Base-by-base conservation (phyloP, 2,797 vertebrate genomes). In the Chaunax sp. region DNA sequence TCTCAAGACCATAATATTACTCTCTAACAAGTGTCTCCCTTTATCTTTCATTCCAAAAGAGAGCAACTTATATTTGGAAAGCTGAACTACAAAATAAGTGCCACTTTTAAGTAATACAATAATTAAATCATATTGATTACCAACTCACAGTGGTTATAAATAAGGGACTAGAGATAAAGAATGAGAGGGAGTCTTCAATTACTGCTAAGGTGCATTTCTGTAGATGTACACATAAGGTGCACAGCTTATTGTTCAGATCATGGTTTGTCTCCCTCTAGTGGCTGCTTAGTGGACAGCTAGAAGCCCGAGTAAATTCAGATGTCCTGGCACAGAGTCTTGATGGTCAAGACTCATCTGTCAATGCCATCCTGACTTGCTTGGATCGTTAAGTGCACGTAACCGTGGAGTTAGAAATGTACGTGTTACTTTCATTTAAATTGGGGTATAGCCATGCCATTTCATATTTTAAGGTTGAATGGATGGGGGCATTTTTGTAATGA, bases 251-350 rank as follows among this genome's bases (percentile, higher is more conserved):
- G 2, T 56, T 70, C 61, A 66, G 0, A 12, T 54, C 51, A 43
- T 28, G 12, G 47, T 60, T 18, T 81, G 84, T 81, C 84, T 83
- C 91, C 85, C 57, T 16, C 88, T 80, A 20, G 82, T 89, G 87
- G 72, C 9, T 41, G 9, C 14, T 70, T 63, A 19, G 11, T 46
- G 47, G 28, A 74, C 8, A 38, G 28, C 25, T 6, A 1, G 15
- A 12, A 49, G 23, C 13, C 22, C n/a, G 8, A 64, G 6, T 50
- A 60, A 61, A 52, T 75, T 28, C 23, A 46, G 22, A 47, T 4
- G 16, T 43, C 38, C 14, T 35, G 33, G 33, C 12, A 10, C 33
- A 3, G 33, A 35, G 5, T 30, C 28, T 30, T 5, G 5, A 30
- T 30, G 28, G 5, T 30, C 28, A 6, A 30, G 28, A 30, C 9